These are phyloP conservation scores for Syngnathus floridae DNA, from an alignment of 2,113 vertebrate species.

Conservation along the genomic window DNA sequence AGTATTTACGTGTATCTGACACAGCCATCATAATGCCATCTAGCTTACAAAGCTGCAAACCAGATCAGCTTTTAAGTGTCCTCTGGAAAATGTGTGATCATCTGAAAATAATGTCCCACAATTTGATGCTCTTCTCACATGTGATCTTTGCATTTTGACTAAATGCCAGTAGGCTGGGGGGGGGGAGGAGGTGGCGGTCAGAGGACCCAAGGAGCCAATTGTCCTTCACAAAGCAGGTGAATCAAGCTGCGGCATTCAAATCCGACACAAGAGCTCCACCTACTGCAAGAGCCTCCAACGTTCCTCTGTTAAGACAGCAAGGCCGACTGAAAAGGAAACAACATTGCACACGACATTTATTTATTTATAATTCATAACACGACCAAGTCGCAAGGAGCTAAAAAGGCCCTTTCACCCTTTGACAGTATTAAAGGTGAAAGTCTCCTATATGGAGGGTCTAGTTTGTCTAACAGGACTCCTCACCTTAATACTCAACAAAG, in stretches of 20 bases:
- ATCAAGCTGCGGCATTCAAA: conserved; percentile 50
- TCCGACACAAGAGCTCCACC: conserved; percentile 76
- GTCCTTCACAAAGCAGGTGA: conserved; percentile 61
- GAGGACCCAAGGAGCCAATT: conserved; percentile 12
- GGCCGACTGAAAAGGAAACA: conserved; percentile 28
- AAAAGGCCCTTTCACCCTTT: neutral
- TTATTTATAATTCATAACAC: conserved; percentile 35
- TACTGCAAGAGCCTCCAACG: conserved; percentile 59
- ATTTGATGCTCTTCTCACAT: conserved; percentile 15
- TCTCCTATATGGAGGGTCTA: conserved; percentile 1
- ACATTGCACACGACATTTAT: conserved; percentile 7
- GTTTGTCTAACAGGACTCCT: conserved; percentile 43
- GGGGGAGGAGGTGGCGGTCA: neutral
- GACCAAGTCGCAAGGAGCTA: neutral
- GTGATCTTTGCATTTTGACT: conserved; percentile 35
- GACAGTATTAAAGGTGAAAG: neutral
- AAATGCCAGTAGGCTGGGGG: conserved; percentile 23
- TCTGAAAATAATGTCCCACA: neutral
- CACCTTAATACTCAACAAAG: conserved; percentile 49
- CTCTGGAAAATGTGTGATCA: neutral
- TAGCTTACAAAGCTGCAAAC: neutral
- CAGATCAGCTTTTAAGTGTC: neutral
- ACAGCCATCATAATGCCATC: neutral
- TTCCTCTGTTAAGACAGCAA: conserved; percentile 33
- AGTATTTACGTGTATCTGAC: neutral